A percentile compares a stretch with the other conserved stretches of the same genome.
Conservation (phyloP, 1,140 invertebrate species). For the Drosophila pectinifera region DNA sequence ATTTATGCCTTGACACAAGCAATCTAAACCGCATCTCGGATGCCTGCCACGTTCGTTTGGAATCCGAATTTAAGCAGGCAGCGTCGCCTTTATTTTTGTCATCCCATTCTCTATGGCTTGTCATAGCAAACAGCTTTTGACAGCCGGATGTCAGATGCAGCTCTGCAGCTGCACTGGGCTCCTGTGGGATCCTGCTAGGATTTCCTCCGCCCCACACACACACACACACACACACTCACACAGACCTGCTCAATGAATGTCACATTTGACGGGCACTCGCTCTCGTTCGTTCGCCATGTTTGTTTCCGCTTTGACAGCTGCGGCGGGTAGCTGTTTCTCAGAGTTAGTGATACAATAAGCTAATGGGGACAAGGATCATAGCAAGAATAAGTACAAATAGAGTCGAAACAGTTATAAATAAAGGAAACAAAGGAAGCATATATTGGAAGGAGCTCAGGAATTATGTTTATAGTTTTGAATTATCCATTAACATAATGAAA, state of each 20-base stretch:
- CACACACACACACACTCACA: background rate
- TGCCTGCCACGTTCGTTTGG: constrained; percentile 28
- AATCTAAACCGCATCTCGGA: constrained; percentile 12
- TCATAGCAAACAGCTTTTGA: constrained; percentile 73
- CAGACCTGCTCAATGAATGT: constrained; percentile 53
- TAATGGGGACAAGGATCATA: background rate
- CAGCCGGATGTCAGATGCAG: constrained; percentile 63
- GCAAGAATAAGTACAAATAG: constrained; percentile 5
- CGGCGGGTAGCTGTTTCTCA: constrained; percentile 20
- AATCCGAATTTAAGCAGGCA: constrained; percentile 1
- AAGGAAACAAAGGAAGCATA: background rate
- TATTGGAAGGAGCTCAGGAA: background rate
- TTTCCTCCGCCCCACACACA: constrained; percentile 14
- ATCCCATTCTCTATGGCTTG: constrained; percentile 16
- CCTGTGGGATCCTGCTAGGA: constrained; percentile 20
- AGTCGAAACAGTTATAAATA: background rate
- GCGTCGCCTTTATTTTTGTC: constrained; percentile 14
- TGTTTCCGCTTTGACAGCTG: constrained; percentile 45
- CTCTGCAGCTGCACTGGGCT: constrained; percentile 31
- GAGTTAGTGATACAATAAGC: constrained; percentile 7
- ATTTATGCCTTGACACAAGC: constrained; percentile 15
- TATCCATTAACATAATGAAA: background rate
- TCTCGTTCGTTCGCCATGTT: constrained; percentile 40
- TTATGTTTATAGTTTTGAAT: background rate
- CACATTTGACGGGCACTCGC: constrained; percentile 57